phyloP scores from a whole-genome alignment of 2,888 invertebrate genomes.

The Pseudococcus viburni region DNA sequence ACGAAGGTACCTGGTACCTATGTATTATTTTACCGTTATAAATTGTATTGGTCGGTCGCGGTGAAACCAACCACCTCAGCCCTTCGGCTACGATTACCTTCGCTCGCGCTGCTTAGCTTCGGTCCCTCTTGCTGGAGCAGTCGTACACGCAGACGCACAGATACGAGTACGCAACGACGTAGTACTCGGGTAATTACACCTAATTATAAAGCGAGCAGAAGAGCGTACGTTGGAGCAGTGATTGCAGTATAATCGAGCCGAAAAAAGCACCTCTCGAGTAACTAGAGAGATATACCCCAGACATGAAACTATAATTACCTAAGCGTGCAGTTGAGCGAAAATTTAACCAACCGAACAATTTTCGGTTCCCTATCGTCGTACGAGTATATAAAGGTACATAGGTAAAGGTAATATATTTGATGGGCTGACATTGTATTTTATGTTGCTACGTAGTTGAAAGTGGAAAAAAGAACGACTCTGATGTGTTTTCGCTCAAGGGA shows the following conservation, averaged over 20 bases:
- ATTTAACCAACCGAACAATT: constrained; percentile 5
- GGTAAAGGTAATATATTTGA: not conserved
- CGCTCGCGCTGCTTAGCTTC: not conserved
- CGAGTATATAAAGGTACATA: not conserved
- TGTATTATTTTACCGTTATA: constrained; percentile 19
- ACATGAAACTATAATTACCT: not conserved
- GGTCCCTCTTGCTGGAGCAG: not conserved
- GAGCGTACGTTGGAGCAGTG: not conserved
- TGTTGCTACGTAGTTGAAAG: not conserved
- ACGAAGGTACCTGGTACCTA: constrained; percentile 5
- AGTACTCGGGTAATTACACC: not conserved
- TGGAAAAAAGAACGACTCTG: not conserved
- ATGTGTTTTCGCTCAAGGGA: not conserved
- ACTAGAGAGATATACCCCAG: not conserved
- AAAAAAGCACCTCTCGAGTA: not conserved
- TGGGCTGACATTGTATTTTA: not conserved
- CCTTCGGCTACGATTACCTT: constrained; percentile 38
- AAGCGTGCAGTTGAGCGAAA: constrained; percentile 2
- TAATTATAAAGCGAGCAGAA: constrained; percentile 28
- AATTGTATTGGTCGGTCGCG: not conserved
- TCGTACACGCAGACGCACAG: not conserved
- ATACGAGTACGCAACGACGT: not conserved
- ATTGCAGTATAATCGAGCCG: not conserved
- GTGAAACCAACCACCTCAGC: constrained; percentile 47
- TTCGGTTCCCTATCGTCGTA: not conserved